These are phyloP conservation scores for Cryptotis parvus DNA, from an alignment of 2,113 vertebrate species.

Conservation along the genomic window DNA sequence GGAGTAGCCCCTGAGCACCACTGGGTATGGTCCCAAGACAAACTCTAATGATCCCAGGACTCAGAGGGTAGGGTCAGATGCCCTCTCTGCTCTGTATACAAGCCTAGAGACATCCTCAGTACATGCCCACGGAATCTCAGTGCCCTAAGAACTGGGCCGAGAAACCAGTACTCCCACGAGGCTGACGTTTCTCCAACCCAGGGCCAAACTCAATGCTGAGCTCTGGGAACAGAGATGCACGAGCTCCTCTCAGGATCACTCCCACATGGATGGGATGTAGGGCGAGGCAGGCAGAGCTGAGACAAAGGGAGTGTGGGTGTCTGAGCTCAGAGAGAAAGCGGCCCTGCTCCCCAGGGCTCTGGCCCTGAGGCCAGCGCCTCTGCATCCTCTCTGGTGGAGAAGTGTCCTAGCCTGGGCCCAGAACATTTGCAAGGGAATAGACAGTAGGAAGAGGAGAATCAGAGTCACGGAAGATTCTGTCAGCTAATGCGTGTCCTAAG, in stretches of 20 bases:
- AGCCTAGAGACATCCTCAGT: not conserved
- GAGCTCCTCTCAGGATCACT: not conserved
- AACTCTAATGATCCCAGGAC: too few species aligned
- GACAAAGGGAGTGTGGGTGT: not conserved
- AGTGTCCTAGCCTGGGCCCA: not conserved
- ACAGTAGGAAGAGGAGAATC: too few species aligned
- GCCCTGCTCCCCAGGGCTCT: not conserved
- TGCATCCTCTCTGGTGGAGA: not conserved
- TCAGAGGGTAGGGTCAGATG: not conserved
- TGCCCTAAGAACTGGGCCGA: not conserved
- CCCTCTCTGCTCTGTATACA: not conserved
- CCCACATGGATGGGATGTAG: not conserved
- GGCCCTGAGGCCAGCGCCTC: not conserved
- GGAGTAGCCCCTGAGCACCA: not conserved
- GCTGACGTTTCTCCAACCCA: not conserved
- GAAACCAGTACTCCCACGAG: not conserved
- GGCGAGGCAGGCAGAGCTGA: too few species aligned
- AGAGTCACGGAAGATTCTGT: too few species aligned
- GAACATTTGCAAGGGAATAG: too few species aligned
- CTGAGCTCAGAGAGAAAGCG: not conserved
- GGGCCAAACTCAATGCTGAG: not conserved
- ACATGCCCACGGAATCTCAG: not conserved
- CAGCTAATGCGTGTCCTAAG: too few species aligned
- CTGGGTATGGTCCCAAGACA: not conserved
- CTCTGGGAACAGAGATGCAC: not conserved